phyloP scores from a whole-genome alignment of 2,797 vertebrate species.

The Rhynchonycteris naso region DNA sequence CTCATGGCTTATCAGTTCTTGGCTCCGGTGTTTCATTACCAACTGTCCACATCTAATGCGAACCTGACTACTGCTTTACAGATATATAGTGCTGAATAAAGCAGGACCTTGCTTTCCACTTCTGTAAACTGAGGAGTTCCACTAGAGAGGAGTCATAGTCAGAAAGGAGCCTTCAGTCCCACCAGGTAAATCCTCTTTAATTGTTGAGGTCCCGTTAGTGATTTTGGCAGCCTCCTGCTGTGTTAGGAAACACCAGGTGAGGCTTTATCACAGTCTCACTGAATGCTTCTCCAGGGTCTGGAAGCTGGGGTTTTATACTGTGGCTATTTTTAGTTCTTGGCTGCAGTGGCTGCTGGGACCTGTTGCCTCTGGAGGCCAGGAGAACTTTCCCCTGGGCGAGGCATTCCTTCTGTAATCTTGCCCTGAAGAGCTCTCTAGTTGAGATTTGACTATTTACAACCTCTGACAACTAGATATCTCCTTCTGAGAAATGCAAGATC shows the following conservation, averaged over 20 bases:
- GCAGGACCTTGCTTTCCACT: not conserved
- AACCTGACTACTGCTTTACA: too few species aligned
- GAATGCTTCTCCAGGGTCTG: constrained; percentile 27
- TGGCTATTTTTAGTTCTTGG: constrained; percentile 84
- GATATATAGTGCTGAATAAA: not conserved
- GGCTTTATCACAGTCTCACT: not conserved
- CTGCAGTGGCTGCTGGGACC: constrained; percentile 28
- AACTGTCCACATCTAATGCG: too few species aligned
- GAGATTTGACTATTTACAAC: constrained; percentile 46
- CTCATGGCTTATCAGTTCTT: too few species aligned
- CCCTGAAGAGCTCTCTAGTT: constrained; percentile 70
- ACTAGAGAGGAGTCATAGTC: not conserved
- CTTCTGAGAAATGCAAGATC: not conserved
- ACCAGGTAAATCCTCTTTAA: not conserved
- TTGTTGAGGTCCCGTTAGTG: not conserved
- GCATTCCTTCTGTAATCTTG: constrained; percentile 67
- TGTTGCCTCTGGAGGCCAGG: constrained; percentile 62
- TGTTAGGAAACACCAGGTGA: constrained; percentile 16
- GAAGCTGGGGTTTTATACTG: constrained; percentile 80
- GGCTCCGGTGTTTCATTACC: too few species aligned
- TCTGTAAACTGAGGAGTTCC: not conserved
- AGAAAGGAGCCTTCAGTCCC: not conserved
- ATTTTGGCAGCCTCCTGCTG: not conserved
- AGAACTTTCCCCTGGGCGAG: constrained; percentile 79
- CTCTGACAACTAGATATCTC: not conserved